Conservation (phyloP, 1,140 invertebrate genomes). For the Bradynema listronoti region DNA sequence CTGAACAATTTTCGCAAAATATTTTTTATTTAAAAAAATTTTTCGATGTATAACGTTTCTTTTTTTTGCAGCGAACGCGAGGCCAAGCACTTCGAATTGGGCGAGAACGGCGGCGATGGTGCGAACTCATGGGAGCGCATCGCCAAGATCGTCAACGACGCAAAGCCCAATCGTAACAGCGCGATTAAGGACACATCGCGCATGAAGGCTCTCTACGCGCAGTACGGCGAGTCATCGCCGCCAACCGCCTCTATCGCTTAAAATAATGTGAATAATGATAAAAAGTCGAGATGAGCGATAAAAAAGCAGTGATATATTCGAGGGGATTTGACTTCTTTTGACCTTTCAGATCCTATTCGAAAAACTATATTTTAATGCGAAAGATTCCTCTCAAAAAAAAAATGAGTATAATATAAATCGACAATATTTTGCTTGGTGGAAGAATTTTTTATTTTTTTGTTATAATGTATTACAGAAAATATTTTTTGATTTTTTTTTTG, state of each 20-base stretch:
- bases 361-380: too few species aligned
- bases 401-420: too few species aligned
- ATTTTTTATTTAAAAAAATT: not conserved
- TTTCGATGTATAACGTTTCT: not conserved
- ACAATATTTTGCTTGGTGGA: too few species aligned
- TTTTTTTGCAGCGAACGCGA: conserved; percentile 23
- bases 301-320: too few species aligned
- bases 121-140: conserved; percentile 25
- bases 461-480: too few species aligned
- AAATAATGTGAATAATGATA: too few species aligned
- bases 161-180: conserved; percentile 16
- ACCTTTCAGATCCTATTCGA: too few species aligned
- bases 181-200: conserved; percentile 30
- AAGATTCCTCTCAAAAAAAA: too few species aligned
- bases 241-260: not conserved
- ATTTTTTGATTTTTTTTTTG: too few species aligned
- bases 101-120: conserved; percentile 3
- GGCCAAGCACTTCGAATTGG: conserved; percentile 21
- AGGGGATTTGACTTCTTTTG: too few species aligned
- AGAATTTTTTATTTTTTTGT: too few species aligned
- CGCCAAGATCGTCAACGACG: conserved; percentile 39
- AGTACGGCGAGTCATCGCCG: not conserved
- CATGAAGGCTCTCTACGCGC: conserved; percentile 32
- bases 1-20: not conserved
- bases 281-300: too few species aligned